A percentile compares a stretch with the other conserved stretches of the same genome.
phyloP scores from a whole-genome alignment of 2,113 vertebrate genomes.

The Engraulis encrasicolus region DNA sequence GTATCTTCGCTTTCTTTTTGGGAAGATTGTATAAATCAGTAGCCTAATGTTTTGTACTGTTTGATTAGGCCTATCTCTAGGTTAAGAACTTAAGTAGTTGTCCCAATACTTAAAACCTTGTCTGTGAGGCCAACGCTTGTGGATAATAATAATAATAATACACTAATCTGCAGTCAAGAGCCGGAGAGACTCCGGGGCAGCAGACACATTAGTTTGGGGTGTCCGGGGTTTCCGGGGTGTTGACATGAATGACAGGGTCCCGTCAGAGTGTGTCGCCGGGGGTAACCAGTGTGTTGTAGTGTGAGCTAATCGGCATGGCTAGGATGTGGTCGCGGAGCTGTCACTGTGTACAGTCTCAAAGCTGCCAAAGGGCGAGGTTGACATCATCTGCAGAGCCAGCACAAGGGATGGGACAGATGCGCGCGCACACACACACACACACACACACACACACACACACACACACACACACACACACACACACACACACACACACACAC shows the following conservation, averaged over 20 bases:
- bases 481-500: neutral
- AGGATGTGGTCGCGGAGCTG: neutral
- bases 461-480: neutral
- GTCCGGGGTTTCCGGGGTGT: neutral
- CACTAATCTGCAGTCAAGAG: too few species aligned
- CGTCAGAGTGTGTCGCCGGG: neutral
- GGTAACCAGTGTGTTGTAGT: neutral
- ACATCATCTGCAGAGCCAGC: neutral
- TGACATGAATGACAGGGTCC: neutral
- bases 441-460: neutral
- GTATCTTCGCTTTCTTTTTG: too few species aligned
- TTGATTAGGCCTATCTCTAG: neutral
- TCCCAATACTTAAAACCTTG: neutral
- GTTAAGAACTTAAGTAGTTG: neutral
- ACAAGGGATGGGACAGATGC: neutral
- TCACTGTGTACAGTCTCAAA: neutral
- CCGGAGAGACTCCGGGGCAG: too few species aligned
- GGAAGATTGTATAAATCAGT: neutral
- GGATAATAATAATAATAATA: too few species aligned
- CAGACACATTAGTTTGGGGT: neutral
- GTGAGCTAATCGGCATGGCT: neutral
- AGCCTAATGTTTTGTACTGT: neutral
- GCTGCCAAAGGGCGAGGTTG: neutral
- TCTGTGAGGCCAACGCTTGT: too few species aligned
- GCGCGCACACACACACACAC: neutral